phyloP scores from a whole-genome alignment of 2,888 invertebrate genomes.

The Cryptocheilus praepositus region DNA sequence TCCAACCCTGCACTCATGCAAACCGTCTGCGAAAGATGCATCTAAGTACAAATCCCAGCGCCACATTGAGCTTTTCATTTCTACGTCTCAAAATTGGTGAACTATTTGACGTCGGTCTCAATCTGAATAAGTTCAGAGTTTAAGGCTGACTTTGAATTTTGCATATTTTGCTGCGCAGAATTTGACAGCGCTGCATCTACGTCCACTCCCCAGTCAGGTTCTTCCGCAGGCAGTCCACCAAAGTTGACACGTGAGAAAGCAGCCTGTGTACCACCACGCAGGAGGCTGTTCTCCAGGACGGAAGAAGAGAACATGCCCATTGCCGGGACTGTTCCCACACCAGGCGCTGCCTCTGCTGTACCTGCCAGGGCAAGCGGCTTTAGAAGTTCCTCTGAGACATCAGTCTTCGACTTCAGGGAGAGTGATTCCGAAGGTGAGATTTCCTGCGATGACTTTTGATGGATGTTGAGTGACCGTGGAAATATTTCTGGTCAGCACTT shows the following conservation, averaged over 20 bases:
- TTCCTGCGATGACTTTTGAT: too few species aligned
- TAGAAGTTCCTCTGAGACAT: slow-evolving; percentile 80
- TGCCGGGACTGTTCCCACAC: slow-evolving; percentile 54
- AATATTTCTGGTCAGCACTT: too few species aligned
- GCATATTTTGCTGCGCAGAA: slow-evolving; percentile 35
- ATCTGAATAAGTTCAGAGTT: too few species aligned
- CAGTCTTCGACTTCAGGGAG: slow-evolving; percentile 81
- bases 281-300: slow-evolving; percentile 79
- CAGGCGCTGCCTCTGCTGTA: slow-evolving; percentile 59
- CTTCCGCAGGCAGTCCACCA: slow-evolving; percentile 74
- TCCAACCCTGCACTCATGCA: too few species aligned
- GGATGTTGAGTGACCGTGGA: too few species aligned
- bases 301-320: slow-evolving; percentile 75
- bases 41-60: not conserved
- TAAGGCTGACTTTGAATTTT: not conserved
- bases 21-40: too few species aligned
- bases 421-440: slow-evolving; percentile 77
- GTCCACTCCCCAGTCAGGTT: slow-evolving; percentile 67
- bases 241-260: slow-evolving; percentile 75
- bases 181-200: slow-evolving; percentile 63
- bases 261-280: slow-evolving; percentile 71
- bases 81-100: too few species aligned
- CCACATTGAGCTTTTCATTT: not conserved
- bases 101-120: too few species aligned
- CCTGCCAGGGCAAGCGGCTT: slow-evolving; percentile 76